Percentiles rank a stretch among this genome's conserved stretches.
Evolutionary conservation across 2,797 vertebrate genomes (phyloP).

Genomic region (Coendou prehensilis): DNA sequence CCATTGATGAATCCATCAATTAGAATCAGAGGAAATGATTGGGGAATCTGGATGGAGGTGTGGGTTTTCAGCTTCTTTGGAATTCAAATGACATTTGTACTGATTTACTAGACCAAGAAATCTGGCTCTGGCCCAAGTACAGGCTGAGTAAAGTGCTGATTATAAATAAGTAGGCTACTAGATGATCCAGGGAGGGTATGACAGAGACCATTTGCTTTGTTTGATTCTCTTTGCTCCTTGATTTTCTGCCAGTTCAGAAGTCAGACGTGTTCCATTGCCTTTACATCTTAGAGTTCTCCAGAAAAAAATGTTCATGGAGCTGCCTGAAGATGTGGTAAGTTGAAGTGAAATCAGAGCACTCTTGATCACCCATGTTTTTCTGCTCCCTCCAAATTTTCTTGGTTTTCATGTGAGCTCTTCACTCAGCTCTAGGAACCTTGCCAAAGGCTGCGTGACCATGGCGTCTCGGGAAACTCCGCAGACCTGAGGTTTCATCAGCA

Average conservation of each 20-base stretch:
- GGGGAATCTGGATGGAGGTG: neutral
- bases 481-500: conserved; percentile 18
- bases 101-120: neutral
- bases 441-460: neutral
- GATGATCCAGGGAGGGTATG: neutral
- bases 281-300: neutral
- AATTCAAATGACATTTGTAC: neutral
- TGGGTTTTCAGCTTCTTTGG: conserved; percentile 52
- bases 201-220: neutral
- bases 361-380: neutral
- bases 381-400: neutral
- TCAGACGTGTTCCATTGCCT: neutral
- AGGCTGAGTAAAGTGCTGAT: neutral
- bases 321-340: neutral
- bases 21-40: neutral
- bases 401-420: neutral
- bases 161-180: neutral
- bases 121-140: neutral
- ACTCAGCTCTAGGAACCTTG: neutral
- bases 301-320: neutral
- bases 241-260: neutral
- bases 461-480: neutral
- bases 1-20: neutral
- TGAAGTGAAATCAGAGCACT: neutral
- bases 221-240: neutral